Base-by-base conservation (phyloP, 2,888 invertebrate species). In the Thecocarcelia acutangulata region DNA sequence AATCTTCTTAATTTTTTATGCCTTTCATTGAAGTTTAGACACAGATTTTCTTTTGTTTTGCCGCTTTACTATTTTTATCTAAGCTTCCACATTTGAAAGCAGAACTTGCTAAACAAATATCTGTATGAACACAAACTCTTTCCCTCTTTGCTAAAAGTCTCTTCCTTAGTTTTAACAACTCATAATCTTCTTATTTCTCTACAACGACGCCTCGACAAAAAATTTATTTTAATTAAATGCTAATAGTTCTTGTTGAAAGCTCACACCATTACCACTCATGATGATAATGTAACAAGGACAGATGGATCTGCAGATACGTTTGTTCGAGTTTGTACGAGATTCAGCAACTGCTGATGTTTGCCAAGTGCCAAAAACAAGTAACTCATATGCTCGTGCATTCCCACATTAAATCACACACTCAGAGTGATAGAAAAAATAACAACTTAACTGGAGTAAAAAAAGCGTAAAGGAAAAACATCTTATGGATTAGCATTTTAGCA, bases 171-270 rank as follows among this genome's bases (percentile, higher is more conserved):
- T 33, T 42, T 40, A 58, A 50, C 58, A 33, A 42, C 42, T 50
- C 44, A 50, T 58, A 59, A 48, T 48, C 56, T 66, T 61, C 42
- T 19, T 58, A 28, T 33, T 75, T 50, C 37, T 48, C 58, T 75
- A 37, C 37, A 61, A 11, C 52, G 28, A 74, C 48, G 56, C 37
- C 17, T 40, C 40, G 28, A 66, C 73, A 12, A 73, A 63, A 48
- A 74, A 24, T 75, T 78, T 66, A 78, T 78, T 82, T 78, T 78
- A 82, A 82, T 82, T 82, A 82, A 82, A 82, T 82, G 82, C 82
- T 82, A 82, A 82, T 82, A 78, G 82, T 68, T 82, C 82, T 82
- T 82, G 75, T 75, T 82, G 82, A 82, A 75, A 78, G 82, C 82
- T 82, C 78, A 74, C 82, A 74, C 78, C 74, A 82, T 82, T 78